Conservation (phyloP, 1,140 invertebrate species). For the Papilio xuthus region DNA sequence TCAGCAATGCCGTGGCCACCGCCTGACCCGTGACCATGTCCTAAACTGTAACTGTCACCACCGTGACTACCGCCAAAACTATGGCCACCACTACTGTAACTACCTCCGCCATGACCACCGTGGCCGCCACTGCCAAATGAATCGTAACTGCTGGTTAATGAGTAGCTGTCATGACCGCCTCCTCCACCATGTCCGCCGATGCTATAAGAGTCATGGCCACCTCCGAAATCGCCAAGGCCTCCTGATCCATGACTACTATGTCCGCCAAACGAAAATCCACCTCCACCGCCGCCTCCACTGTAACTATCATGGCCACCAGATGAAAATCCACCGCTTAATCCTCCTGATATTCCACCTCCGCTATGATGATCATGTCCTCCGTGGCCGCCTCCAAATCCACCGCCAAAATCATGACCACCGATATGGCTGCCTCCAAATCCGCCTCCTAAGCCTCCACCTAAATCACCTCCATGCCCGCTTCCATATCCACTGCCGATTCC, state of each 20-base stretch:
- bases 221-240: constrained; percentile 24
- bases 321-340: constrained; percentile 6
- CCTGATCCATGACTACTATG: constrained; percentile 36
- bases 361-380: constrained; percentile 8
- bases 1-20: constrained; percentile 39
- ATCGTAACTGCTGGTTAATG: constrained; percentile 30
- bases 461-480: constrained; percentile 23
- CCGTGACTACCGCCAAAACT: constrained; percentile 43
- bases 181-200: constrained; percentile 42
- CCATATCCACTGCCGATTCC: constrained; percentile 35
- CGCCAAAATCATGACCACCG: constrained; percentile 32
- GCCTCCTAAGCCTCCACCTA: constrained; percentile 31
- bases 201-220: constrained; percentile 43
- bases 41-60: constrained; percentile 38
- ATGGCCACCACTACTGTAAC: constrained; percentile 42
- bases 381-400: constrained; percentile 35
- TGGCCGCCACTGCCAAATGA: constrained; percentile 35
- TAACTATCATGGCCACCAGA: constrained; percentile 37
- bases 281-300: constrained; percentile 26
- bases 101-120: constrained; percentile 48
- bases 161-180: constrained; percentile 22
- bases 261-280: constrained; percentile 25
- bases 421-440: constrained; percentile 32
- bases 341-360: background rate
- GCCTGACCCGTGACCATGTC: constrained; percentile 44